Evolutionary conservation across 1,140 invertebrate species (phyloP).

Genomic region (Piezodorus guildinii): DNA sequence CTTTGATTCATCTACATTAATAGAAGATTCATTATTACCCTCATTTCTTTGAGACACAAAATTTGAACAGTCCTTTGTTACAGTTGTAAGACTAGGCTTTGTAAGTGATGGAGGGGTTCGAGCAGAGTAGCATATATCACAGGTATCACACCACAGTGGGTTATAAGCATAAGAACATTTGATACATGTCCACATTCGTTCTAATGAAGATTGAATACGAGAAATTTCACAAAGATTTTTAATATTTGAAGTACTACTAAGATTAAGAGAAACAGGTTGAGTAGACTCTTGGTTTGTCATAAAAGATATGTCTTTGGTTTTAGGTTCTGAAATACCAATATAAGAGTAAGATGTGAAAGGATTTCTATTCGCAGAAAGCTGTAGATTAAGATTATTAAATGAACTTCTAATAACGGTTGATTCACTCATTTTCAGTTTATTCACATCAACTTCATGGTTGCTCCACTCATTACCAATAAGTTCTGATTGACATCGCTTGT

Average conservation of each 20-base stretch:
- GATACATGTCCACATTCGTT: slow-evolving; percentile 72
- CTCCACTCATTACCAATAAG: slow-evolving; percentile 36
- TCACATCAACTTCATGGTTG: slow-evolving; percentile 35
- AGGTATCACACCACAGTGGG: slow-evolving; percentile 58
- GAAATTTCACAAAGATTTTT: neutral
- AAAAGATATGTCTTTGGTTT: slow-evolving; percentile 33
- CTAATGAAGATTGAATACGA: slow-evolving; percentile 29
- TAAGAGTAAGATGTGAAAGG: slow-evolving; percentile 40
- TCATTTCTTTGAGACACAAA: slow-evolving; percentile 38
- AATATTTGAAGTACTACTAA: neutral
- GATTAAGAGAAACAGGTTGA: slow-evolving; percentile 6
- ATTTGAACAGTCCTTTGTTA: slow-evolving; percentile 47
- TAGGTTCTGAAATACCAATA: slow-evolving; percentile 45
- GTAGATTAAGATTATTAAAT: slow-evolving; percentile 29
- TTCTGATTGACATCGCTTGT: slow-evolving; percentile 40
- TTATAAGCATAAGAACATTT: slow-evolving; percentile 82
- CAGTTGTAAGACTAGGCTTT: slow-evolving; percentile 53
- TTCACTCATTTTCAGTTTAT: neutral
- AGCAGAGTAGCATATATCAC: slow-evolving; percentile 64
- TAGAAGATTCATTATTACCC: slow-evolving; percentile 4
- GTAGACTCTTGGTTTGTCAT: slow-evolving; percentile 30
- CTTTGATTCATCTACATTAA: slow-evolving; percentile 8
- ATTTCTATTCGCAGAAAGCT: slow-evolving; percentile 24
- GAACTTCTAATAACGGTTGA: neutral
- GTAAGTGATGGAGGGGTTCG: slow-evolving; percentile 49